Percentiles rank a stretch among this genome's conserved stretches.
Conservation (phyloP, 53 echinoderm and acorn worm species). For the Astropecten irregularis region DNA sequence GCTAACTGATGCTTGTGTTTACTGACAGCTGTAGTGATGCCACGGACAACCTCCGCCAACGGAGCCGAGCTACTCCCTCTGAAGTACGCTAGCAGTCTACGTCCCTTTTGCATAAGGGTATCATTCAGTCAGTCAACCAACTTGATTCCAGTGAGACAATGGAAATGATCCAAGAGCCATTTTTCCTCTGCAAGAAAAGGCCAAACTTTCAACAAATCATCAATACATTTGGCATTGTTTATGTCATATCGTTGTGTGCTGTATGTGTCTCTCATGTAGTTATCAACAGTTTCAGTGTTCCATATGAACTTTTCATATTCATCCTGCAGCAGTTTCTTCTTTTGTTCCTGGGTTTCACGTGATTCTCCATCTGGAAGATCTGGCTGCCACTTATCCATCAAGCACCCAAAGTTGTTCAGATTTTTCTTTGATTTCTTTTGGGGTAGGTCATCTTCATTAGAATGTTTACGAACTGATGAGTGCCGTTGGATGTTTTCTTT, state of each 20-base stretch:
- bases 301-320: not conserved
- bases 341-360: constrained; percentile 8
- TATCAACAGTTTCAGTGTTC: not conserved
- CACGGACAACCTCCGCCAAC: not conserved
- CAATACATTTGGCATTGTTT: not conserved
- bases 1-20: not conserved
- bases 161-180: not conserved
- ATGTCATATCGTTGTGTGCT: not conserved
- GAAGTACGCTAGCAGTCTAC: not conserved
- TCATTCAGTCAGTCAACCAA: not conserved
- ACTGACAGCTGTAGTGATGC: too few relatives aligned
- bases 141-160: not conserved
- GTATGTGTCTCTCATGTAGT: not conserved
- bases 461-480: too few relatives aligned
- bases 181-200: not conserved
- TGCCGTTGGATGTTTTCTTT: not conserved
- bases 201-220: not conserved
- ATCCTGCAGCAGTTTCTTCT: constrained; percentile 8
- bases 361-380: constrained; percentile 10
- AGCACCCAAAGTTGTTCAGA: constrained; percentile 2
- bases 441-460: too few relatives aligned
- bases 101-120: not conserved
- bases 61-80: not conserved
- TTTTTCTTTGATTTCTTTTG: not conserved
- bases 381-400: constrained; percentile 5